phyloP scores from a whole-genome alignment of 2,888 invertebrate species.

The Craniophora ligustri region DNA sequence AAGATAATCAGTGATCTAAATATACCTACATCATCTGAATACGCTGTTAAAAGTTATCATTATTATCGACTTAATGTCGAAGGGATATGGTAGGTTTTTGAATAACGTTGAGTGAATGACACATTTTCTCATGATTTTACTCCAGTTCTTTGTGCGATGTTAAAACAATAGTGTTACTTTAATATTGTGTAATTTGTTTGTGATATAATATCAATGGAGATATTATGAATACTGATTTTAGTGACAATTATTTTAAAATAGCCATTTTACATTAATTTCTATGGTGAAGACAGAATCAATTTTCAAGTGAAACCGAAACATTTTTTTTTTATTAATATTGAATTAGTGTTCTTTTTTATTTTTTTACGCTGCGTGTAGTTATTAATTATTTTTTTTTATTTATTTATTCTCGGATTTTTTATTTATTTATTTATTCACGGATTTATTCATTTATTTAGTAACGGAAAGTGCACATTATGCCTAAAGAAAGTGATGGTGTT shows the following conservation, averaged over 20 bases:
- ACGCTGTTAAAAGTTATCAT: neutral
- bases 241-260: too few species aligned
- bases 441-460: too few species aligned
- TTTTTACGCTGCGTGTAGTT: too few species aligned
- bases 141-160: slow-evolving; percentile 24
- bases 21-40: slow-evolving; percentile 15
- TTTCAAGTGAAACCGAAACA: too few species aligned
- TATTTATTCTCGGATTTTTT: too few species aligned
- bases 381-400: neutral
- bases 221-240: too few species aligned
- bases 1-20: slow-evolving; percentile 43
- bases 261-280: too few species aligned
- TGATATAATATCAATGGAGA: slow-evolving; percentile 2
- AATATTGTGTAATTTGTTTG: slow-evolving; percentile 10
- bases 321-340: neutral
- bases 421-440: too few species aligned
- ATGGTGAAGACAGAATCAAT: too few species aligned
- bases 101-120: neutral
- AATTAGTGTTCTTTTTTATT: neutral
- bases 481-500: slow-evolving; percentile 74
- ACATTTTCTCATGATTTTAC: slow-evolving; percentile 11
- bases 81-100: slow-evolving; percentile 7
- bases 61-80: neutral
- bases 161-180: slow-evolving; percentile 10
- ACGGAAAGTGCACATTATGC: slow-evolving; percentile 56